These are phyloP conservation scores for Mionectes macconnelli DNA, from an alignment of 2,113 vertebrate species.

Conservation along the genomic window DNA sequence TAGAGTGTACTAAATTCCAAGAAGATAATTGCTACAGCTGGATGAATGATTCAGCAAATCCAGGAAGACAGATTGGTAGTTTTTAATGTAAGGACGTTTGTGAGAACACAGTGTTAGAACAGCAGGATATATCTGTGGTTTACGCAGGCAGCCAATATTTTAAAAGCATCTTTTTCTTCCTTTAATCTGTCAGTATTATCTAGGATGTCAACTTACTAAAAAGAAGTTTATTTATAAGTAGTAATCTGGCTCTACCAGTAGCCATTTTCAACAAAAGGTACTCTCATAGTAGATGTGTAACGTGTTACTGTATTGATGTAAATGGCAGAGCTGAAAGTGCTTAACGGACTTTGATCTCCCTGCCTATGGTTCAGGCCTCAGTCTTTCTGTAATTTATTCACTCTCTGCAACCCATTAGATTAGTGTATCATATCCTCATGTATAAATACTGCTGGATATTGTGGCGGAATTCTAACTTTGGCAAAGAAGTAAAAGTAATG, in stretches of 20 bases:
- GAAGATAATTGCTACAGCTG: not conserved
- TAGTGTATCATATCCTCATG: not conserved
- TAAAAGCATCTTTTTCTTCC: not conserved
- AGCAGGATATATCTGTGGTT: not conserved
- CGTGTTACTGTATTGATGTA: not conserved
- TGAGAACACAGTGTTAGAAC: not conserved
- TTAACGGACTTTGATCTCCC: not conserved
- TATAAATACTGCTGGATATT: not conserved
- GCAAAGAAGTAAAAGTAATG: not conserved
- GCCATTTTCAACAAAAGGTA: not conserved
- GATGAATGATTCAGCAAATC: not conserved
- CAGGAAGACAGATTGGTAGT: not conserved
- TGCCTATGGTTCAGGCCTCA: not conserved
- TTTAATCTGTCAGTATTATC: not conserved
- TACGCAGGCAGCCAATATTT: not conserved
- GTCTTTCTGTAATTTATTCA: not conserved
- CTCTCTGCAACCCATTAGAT: not conserved
- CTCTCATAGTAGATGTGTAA: not conserved
- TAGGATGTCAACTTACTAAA: not conserved
- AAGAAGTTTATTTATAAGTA: not conserved
- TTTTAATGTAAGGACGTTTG: not conserved
- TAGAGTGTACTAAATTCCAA: not conserved
- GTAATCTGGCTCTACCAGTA: not conserved
- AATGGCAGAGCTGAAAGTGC: not conserved
- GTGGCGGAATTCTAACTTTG: not conserved